Base-by-base conservation (phyloP, 2,888 invertebrate genomes). In the Hanleya hanleyi region DNA sequence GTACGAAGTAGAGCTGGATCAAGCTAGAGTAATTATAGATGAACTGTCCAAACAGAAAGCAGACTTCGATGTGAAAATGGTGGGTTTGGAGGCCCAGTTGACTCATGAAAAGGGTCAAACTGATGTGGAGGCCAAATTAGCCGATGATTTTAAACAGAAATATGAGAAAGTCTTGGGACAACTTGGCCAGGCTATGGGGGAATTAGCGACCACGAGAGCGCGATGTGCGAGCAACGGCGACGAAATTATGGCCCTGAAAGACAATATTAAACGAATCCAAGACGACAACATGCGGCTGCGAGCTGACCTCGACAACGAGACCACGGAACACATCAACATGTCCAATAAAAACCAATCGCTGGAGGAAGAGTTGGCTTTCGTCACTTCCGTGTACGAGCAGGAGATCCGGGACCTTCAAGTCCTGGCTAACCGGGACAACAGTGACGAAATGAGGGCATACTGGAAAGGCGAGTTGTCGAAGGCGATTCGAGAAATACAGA, bases 381-480 rank as follows among this genome's bases (percentile, higher is more conserved):
- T 90, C 73, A 87, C 88, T 70, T 74, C 75, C 18, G 68, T 73
- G 33, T 65, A 62, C 32, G 75, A 79, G 29, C 87, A 88, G 84
- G 90, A 91, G 76, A 79, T 91, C 81, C 90, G 89, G 77, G 91
- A 91, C 57, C 83, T 91, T 64, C 88, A 90, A 70, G 88, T 90
- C 12, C 79, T 89, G 71, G 89, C 89, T 35, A 86, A 89, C 77
- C 84, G 91, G 62, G 91, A 91, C 79, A 91, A 91, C 18, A 90
- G 90, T 9, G 82, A 84, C 57, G 91, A 92, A 77, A 91, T 92
- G 84, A 85, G 91, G 36, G 90, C 91, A 72, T 91, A 88, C 87
- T 92, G 92, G 91, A 91, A 91, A 83, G 90, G 90, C 75, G 91
- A 92, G 79, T 83, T 92, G 73, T 85, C 89, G 1, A 83, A 87